phyloP scores from a whole-genome alignment of 2,797 vertebrate species.

The Microctenopoma lineatum region DNA sequence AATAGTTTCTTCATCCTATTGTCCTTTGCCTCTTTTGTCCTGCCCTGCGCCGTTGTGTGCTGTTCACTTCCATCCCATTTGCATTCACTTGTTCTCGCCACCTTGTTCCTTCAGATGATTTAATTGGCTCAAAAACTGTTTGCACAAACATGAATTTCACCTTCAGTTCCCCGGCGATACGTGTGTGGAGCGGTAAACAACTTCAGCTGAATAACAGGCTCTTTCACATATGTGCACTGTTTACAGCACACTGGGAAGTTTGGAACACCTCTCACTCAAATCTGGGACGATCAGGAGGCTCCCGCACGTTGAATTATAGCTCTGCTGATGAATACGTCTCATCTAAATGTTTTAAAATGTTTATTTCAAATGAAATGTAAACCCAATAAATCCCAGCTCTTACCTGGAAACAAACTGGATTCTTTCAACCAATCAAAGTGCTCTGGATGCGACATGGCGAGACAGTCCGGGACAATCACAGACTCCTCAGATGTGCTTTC shows the following conservation, averaged over 20 bases:
- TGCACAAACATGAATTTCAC: conserved; percentile 49
- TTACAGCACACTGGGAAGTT: conserved; percentile 31
- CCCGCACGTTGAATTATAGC: background rate
- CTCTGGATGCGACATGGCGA: conserved; percentile 63
- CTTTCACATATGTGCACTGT: conserved; percentile 29
- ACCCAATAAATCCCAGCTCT: conserved; percentile 40
- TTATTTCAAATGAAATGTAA: background rate
- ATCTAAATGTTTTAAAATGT: background rate
- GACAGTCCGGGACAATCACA: conserved; percentile 35
- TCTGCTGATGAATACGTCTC: conserved; percentile 17
- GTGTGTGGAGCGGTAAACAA: conserved; percentile 51
- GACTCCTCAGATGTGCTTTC: conserved; percentile 48
- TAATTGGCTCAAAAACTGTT: conserved; percentile 62
- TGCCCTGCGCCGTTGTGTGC: conserved; percentile 6
- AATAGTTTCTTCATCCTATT: conserved; percentile 9
- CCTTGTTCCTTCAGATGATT: conserved; percentile 49
- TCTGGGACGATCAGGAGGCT: conserved; percentile 15
- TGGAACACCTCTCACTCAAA: conserved; percentile 30
- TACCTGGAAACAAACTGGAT: conserved; percentile 74
- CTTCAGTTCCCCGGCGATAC: conserved; percentile 41
- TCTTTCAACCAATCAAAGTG: conserved; percentile 69
- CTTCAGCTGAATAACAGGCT: conserved; percentile 29
- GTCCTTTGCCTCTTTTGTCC: conserved; percentile 17
- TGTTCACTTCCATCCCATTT: conserved; percentile 45
- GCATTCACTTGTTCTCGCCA: conserved; percentile 45